Conservation (phyloP, 2,113 vertebrate species). For the Lynx canadensis region DNA sequence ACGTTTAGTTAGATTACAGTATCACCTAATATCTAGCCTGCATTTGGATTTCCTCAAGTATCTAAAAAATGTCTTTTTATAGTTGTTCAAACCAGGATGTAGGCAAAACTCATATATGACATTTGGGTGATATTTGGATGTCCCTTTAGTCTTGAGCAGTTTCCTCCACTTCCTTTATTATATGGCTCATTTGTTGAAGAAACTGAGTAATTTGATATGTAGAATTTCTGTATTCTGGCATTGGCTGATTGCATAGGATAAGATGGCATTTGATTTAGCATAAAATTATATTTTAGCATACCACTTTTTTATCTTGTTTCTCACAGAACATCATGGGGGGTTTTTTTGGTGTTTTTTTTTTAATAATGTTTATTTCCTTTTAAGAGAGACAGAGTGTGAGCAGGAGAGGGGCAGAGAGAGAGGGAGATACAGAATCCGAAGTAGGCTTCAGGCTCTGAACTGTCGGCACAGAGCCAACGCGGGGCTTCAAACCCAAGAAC, state of each 20-base stretch:
- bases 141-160: neutral
- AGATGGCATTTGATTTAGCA: neutral
- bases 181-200: slow-evolving; percentile 25
- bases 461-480: too few species aligned
- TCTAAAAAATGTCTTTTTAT: neutral
- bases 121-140: neutral
- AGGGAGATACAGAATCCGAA: too few species aligned
- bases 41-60: neutral
- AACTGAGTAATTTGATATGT: slow-evolving; percentile 15
- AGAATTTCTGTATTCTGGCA: neutral
- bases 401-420: too few species aligned
- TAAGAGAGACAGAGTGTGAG: too few species aligned
- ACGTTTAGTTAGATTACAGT: neutral
- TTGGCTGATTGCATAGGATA: neutral
- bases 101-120: neutral
- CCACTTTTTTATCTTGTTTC: neutral
- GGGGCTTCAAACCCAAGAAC: too few species aligned
- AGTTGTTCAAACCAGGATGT: neutral
- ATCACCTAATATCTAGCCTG: neutral
- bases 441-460: too few species aligned
- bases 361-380: too few species aligned
- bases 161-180: neutral
- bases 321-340: neutral
- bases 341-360: too few species aligned
- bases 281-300: neutral